Conservation (phyloP, 2,888 invertebrate genomes). For the Tenthredo mesomela region DNA sequence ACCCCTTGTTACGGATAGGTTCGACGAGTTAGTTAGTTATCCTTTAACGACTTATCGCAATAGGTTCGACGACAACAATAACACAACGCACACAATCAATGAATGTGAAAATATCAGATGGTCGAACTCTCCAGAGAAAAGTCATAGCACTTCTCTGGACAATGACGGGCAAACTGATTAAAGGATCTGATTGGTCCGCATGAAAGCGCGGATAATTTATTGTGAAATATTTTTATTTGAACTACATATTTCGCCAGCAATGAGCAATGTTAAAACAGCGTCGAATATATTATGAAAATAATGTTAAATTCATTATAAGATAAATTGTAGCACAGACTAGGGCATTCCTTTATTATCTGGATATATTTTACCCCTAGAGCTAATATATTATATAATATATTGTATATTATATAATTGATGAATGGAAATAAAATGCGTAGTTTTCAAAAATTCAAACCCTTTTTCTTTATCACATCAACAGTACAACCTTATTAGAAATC, state of each 20-base stretch:
- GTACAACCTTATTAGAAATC: constrained; percentile 1
- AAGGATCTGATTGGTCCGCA: background rate
- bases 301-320: background rate
- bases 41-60: too few species aligned
- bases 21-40: too few species aligned
- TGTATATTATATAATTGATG: background rate
- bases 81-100: background rate
- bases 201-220: background rate
- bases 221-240: background rate
- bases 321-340: background rate
- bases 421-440: background rate
- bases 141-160: background rate
- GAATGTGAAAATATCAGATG: background rate
- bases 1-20: too few species aligned
- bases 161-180: background rate
- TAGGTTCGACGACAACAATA: background rate
- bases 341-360: background rate
- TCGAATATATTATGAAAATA: too few species aligned
- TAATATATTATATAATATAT: background rate
- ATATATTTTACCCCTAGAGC: background rate
- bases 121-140: background rate
- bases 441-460: constrained; percentile 12
- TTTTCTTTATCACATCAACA: constrained; percentile 9
- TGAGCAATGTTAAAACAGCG: too few species aligned
- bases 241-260: too few species aligned